Conservation (phyloP, 2,888 invertebrate species). For the Lithophane semibrunnea region DNA sequence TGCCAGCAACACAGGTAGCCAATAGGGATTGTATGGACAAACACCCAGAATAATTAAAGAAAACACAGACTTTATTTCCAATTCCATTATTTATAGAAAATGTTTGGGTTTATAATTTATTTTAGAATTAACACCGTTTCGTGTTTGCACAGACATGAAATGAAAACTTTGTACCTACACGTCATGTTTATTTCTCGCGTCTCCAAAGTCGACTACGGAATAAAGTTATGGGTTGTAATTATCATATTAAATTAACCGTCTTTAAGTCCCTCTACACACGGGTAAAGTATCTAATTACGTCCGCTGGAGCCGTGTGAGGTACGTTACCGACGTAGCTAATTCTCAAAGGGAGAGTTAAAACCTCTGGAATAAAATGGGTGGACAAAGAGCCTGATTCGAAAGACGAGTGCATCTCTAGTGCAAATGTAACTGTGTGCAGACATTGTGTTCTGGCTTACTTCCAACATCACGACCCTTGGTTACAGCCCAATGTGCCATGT, state of each 20-base stretch:
- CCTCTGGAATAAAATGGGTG: constrained; percentile 51
- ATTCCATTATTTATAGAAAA: constrained; percentile 36
- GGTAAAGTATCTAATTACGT: constrained; percentile 58
- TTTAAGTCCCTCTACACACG: constrained; percentile 39
- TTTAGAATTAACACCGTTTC: constrained; percentile 31
- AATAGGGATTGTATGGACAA: constrained; percentile 57
- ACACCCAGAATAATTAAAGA: constrained; percentile 44
- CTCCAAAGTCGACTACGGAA: constrained; percentile 38
- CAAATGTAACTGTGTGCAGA: constrained; percentile 84
- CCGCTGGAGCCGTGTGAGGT: constrained; percentile 12
- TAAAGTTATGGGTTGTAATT: constrained; percentile 56
- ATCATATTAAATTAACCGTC: constrained; percentile 62
- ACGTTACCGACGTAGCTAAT: constrained; percentile 38
- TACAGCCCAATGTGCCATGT: constrained; percentile 73
- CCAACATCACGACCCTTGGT: constrained; percentile 81
- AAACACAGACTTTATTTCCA: constrained; percentile 28
- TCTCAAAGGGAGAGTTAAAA: constrained; percentile 56
- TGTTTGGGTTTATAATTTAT: constrained; percentile 26
- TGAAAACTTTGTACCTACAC: constrained; percentile 32
- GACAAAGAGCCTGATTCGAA: constrained; percentile 62
- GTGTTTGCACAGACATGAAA: constrained; percentile 37
- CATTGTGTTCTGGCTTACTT: constrained; percentile 82
- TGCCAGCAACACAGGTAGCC: constrained; percentile 59
- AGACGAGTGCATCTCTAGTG: constrained; percentile 70
- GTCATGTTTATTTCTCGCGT: constrained; percentile 50